These are phyloP conservation scores for Semnornis frantzii DNA, from an alignment of 2,113 vertebrate species.

Conservation along the genomic window DNA sequence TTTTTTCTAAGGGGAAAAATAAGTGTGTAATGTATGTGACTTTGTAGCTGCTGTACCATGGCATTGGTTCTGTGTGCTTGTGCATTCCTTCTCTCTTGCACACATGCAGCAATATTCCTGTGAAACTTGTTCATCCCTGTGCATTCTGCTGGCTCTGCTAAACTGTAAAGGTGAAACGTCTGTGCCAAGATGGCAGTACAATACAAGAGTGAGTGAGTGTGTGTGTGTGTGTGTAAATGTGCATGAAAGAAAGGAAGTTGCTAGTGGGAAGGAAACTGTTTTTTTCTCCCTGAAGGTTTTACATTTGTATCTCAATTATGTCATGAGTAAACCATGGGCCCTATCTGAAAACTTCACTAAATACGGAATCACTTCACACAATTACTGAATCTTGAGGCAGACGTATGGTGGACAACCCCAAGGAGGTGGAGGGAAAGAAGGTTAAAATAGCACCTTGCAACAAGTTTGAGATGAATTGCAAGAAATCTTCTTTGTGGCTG, in stretches of 20 bases:
- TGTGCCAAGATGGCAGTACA: conserved; percentile 28
- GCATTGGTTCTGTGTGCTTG: conserved; percentile 53
- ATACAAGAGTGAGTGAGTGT: conserved; percentile 24
- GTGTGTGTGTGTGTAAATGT: not conserved
- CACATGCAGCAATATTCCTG: conserved; percentile 22
- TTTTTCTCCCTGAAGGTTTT: conserved; percentile 8
- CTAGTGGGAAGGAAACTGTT: not conserved
- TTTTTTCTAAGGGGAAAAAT: conserved; percentile 48
- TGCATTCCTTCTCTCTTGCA: not conserved
- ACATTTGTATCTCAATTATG: conserved; percentile 4
- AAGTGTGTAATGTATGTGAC: conserved; percentile 36
- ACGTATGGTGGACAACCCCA: not conserved
- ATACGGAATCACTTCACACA: not conserved
- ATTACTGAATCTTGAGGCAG: not conserved
- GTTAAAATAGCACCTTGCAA: not conserved
- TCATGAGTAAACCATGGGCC: not conserved
- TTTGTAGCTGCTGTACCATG: conserved; percentile 67
- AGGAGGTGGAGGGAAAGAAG: not conserved
- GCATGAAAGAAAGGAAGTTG: conserved; percentile 21
- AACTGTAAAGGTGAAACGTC: not conserved
- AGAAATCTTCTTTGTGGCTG: not conserved
- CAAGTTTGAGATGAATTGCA: not conserved
- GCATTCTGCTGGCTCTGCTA: not conserved
- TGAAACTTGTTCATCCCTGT: not conserved
- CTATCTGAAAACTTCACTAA: not conserved